Conservation (phyloP, 1,140 invertebrate species). For the Meteorus sp. region DNA sequence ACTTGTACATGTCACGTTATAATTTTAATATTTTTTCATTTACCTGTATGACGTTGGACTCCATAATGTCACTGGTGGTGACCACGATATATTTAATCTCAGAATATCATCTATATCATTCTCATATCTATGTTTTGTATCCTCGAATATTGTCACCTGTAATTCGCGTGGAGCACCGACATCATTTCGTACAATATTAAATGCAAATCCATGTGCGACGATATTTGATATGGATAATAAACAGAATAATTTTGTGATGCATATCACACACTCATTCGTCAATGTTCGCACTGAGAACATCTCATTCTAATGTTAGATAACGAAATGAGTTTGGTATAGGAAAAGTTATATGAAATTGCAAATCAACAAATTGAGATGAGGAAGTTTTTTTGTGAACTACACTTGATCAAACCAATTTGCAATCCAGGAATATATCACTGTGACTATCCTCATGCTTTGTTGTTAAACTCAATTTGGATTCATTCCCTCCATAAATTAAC, state of each 20-base stretch:
- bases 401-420: too few relatives aligned
- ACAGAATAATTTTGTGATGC: neutral
- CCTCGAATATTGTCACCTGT: slow-evolving; percentile 24
- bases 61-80: neutral
- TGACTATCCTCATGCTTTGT: too few relatives aligned
- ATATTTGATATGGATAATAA: neutral
- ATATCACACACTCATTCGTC: too few relatives aligned
- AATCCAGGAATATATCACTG: too few relatives aligned
- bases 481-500: too few relatives aligned
- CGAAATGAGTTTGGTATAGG: too few relatives aligned
- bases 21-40: neutral
- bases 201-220: neutral
- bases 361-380: too few relatives aligned
- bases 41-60: slow-evolving; percentile 27
- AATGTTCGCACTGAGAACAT: neutral
- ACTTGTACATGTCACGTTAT: neutral
- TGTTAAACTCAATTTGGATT: too few relatives aligned
- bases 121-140: neutral
- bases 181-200: neutral
- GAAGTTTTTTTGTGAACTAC: too few relatives aligned
- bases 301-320: slow-evolving; percentile 7
- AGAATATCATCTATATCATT: slow-evolving; percentile 14
- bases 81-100: slow-evolving; percentile 28
- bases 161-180: slow-evolving; percentile 8
- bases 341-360: too few relatives aligned